These are phyloP conservation scores for Dromaius novaehollandiae DNA, from an alignment of 2,113 vertebrate genomes.

Conservation along the genomic window DNA sequence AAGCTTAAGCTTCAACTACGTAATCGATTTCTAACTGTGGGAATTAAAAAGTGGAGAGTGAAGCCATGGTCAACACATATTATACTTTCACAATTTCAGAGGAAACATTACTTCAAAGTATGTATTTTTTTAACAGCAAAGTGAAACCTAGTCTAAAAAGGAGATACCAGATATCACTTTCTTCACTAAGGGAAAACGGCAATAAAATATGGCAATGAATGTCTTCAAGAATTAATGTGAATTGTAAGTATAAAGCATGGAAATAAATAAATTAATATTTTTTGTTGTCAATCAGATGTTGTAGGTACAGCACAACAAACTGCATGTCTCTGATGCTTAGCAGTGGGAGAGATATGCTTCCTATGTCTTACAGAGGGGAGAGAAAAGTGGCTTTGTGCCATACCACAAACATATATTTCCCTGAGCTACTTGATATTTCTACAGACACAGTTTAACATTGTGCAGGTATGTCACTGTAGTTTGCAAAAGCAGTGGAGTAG, in stretches of 20 bases:
- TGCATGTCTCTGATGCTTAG: not conserved
- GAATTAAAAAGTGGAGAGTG: not conserved
- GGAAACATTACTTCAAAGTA: not conserved
- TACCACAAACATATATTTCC: not conserved
- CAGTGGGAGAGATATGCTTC: not conserved
- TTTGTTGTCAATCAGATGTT: fast-evolving
- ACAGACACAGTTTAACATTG: fast-evolving
- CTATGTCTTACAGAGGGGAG: not conserved
- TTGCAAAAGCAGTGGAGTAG: not conserved
- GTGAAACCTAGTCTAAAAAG: not conserved
- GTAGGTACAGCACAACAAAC: not conserved
- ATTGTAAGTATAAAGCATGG: not conserved
- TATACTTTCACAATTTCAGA: not conserved
- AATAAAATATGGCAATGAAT: not conserved
- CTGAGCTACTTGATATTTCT: not conserved
- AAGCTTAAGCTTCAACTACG: slow-evolving; percentile 41
- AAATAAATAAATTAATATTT: not conserved
- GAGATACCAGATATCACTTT: not conserved
- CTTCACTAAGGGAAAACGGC: not conserved
- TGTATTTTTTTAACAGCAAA: not conserved
- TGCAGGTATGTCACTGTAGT: not conserved
- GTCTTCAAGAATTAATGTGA: not conserved
- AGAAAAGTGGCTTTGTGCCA: not conserved
- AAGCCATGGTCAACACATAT: not conserved
- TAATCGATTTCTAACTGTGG: slow-evolving; percentile 3